Evolutionary conservation across 2,113 vertebrate species (phyloP).

Genomic region (Varanus salvator): DNA sequence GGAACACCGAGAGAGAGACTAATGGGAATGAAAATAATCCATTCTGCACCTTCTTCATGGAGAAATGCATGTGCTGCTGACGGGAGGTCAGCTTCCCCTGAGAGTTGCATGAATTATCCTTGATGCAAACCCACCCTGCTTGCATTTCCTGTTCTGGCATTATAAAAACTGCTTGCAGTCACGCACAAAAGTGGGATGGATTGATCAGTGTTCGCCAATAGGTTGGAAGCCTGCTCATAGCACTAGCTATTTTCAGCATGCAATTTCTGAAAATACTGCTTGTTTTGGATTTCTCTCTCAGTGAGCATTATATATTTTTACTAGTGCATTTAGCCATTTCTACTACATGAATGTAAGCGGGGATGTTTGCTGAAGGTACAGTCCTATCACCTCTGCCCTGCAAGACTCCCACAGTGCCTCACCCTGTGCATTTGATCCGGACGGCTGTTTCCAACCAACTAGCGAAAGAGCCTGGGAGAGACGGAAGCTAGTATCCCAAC

Average conservation of each 20-base stretch:
- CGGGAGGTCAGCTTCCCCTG: background rate
- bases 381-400: too few species aligned
- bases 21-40: background rate
- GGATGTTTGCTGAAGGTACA: too few species aligned
- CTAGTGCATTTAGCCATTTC: background rate
- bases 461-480: too few species aligned
- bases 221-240: background rate
- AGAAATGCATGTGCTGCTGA: background rate
- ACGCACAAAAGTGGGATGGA: background rate
- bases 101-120: background rate
- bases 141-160: background rate
- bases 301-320: background rate
- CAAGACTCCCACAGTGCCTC: too few species aligned
- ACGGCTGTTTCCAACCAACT: too few species aligned
- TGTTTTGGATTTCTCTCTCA: background rate
- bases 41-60: background rate
- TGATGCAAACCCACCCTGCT: background rate
- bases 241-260: background rate
- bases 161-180: background rate
- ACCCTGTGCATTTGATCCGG: too few species aligned
- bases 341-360: background rate
- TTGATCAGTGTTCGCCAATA: background rate
- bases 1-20: background rate
- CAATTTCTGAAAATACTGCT: conserved; percentile 14
- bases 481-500: background rate